Evolutionary conservation across 2,797 vertebrate genomes (phyloP).

Genomic region (Lithobates sylvaticus): DNA sequence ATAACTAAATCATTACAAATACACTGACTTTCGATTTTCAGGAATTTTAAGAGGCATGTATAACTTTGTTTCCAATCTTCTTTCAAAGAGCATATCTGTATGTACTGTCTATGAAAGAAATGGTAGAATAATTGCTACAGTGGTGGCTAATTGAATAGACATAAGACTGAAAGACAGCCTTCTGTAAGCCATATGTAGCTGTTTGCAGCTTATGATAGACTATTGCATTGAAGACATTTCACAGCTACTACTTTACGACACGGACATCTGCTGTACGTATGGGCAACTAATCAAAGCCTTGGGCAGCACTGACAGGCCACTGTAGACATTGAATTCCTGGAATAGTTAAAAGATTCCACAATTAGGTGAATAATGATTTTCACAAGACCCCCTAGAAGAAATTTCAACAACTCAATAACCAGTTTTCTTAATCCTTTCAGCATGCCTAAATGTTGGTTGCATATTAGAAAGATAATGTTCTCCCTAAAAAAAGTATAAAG

Average conservation of each 20-base stretch:
- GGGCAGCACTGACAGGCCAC: background rate
- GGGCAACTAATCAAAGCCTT: background rate
- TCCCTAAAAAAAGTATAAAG: no score
- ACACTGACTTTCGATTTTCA: slow-evolving; percentile 25
- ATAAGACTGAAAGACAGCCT: background rate
- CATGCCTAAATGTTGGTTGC: no score
- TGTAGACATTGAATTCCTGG: background rate
- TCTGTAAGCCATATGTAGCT: background rate
- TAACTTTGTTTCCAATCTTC: slow-evolving; percentile 3
- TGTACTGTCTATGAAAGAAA: slow-evolving; percentile 17
- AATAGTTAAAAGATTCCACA: background rate
- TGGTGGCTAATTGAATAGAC: slow-evolving; percentile 28
- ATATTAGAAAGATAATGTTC: no score
- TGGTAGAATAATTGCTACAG: background rate
- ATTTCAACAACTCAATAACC: background rate
- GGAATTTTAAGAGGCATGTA: slow-evolving; percentile 22
- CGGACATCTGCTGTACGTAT: background rate
- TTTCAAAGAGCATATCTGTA: slow-evolving; percentile 30
- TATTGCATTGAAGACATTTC: background rate
- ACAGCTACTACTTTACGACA: background rate
- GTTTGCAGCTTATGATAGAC: background rate
- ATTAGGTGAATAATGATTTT: background rate
- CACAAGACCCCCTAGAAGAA: background rate
- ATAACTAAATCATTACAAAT: slow-evolving; percentile 38
- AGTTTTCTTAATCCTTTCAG: no score